Base-by-base conservation (phyloP, 1,140 invertebrate genomes). In the Calycopis cecrops region DNA sequence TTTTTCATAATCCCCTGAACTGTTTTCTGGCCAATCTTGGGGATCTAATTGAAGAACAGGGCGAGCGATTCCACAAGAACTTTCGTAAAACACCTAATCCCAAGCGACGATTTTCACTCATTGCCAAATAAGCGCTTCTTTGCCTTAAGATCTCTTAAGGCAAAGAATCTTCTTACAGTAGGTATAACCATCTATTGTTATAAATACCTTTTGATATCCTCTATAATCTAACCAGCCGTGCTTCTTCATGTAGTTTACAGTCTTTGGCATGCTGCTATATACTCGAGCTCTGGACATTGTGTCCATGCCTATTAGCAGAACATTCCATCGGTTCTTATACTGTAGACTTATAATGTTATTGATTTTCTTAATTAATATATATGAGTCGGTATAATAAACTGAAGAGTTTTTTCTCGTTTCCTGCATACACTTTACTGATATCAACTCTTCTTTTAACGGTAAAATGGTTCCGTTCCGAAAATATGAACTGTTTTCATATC, bases 211-310 rank as follows among this genome's bases (percentile, higher is more conserved):
- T 65, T 90, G 88, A 60, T 88, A 85, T 56, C 82, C 84, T 60
- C 80, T 69, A 60, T 85, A 82, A 62, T 90, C 73, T 67, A 89
- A 69, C 91, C 90, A 81, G 68, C 71, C 60, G 69, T 91, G 86
- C 12, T 90, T 83, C 35, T 89, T 88, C 9, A 97, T 77, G 73
- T 92, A 93, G 35, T 86, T 71, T 3, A 90, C 83, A 0, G 94
- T 95, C 67, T 90, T 90, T 9, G 94, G 94, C 92, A 97, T 92
- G 21, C 93, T 91, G 21, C 94, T 90, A 18, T 91, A 89, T 33
- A 94, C 90, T 82, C 96, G 95, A 0, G 93, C 88, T 44, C 94
- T 89, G 0, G 95, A 97, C 34, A 96, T 92, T 21, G 93, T 94
- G 70, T 97, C 95, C 48, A 96, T 92, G 9, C 95, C 95, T 8